Conservation (phyloP, 2,113 vertebrate genomes). For the Brachirus orientalis region DNA sequence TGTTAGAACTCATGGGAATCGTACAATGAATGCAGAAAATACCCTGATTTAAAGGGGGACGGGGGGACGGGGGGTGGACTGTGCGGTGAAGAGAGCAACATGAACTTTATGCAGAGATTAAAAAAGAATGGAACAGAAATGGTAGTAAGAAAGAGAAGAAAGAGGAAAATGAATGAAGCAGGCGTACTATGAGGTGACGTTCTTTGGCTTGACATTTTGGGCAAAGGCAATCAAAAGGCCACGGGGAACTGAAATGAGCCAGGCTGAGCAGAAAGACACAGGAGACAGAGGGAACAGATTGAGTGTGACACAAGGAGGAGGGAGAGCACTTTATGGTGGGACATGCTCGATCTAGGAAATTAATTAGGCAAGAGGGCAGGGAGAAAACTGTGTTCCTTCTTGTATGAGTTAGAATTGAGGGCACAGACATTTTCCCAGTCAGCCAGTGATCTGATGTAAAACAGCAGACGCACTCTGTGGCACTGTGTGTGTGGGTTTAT, state of each 20-base stretch:
- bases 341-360: constrained; percentile 73
- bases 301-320: constrained; percentile 62
- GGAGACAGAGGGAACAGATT: constrained; percentile 63
- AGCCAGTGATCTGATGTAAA: constrained; percentile 62
- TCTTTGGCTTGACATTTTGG: constrained; percentile 60
- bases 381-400: constrained; percentile 33
- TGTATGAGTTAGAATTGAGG: constrained; percentile 31
- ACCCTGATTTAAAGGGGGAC: constrained; percentile 11
- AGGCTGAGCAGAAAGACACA: constrained; percentile 45
- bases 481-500: constrained; percentile 21
- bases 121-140: neutral
- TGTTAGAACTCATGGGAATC: constrained; percentile 40
- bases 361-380: constrained; percentile 67
- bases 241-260: constrained; percentile 59
- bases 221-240: constrained; percentile 65
- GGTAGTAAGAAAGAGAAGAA: neutral
- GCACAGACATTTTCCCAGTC: constrained; percentile 56
- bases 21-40: constrained; percentile 11
- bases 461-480: constrained; percentile 57
- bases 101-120: too few species aligned
- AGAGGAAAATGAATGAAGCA: constrained; percentile 22
- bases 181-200: constrained; percentile 39
- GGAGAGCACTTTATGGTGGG: constrained; percentile 68
- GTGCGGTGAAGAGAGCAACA: neutral
- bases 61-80: constrained; percentile 1